Conservation (phyloP, 2,797 vertebrate species). For the Xyrichtys novacula region DNA sequence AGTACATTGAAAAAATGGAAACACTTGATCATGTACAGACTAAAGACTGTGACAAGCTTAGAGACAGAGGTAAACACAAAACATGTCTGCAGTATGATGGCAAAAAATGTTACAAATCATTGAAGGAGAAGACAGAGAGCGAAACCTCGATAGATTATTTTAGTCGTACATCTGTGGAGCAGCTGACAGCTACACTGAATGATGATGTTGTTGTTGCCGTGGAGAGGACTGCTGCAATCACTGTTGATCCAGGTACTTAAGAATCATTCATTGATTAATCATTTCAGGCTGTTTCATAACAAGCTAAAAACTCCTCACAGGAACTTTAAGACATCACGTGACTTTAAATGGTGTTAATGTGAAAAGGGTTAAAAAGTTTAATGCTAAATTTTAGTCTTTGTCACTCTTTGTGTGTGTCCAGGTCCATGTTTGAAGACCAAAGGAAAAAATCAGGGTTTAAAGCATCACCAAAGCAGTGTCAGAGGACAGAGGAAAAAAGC, state of each 20-base stretch:
- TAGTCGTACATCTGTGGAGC: not conserved
- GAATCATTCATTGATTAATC: too few species aligned
- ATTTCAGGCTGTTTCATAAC: too few species aligned
- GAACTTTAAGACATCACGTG: too few species aligned
- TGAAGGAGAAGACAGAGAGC: not conserved
- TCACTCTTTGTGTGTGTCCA: slow-evolving; percentile 16
- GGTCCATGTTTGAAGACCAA: slow-evolving; percentile 17
- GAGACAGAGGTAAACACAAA: not conserved
- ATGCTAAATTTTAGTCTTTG: too few species aligned
- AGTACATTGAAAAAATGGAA: not conserved
- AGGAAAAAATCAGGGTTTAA: not conserved
- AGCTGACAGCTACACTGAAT: not conserved
- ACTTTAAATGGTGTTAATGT: too few species aligned
- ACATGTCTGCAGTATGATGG: not conserved
- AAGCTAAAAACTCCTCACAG: too few species aligned
- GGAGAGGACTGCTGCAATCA: slow-evolving; percentile 5
- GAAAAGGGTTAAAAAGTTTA: too few species aligned
- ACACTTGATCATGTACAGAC: not conserved
- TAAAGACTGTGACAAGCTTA: not conserved
- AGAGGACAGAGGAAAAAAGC: slow-evolving; percentile 18
- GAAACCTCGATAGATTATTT: not conserved
- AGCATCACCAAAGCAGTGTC: not conserved
- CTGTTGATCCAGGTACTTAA: slow-evolving; percentile 27
- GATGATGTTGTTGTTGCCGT: not conserved
- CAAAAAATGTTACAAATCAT: not conserved